Evolutionary conservation across 1,140 invertebrate species (phyloP).

Genomic region (Delia radicum): DNA sequence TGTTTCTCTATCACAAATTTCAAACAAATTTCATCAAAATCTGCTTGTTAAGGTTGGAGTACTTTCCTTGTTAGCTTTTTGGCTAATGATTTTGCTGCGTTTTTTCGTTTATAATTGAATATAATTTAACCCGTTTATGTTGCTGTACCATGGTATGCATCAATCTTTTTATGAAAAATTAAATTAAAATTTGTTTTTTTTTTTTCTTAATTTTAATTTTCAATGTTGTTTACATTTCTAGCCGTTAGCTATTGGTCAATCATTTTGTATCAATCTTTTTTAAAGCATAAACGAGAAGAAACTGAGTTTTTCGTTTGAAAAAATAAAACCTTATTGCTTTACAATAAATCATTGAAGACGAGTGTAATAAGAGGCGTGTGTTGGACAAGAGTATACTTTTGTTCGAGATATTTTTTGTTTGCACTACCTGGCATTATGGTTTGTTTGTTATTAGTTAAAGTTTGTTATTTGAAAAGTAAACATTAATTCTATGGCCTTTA

Average conservation of each 20-base stretch:
- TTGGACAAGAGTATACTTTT: not conserved
- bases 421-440: no score
- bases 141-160: not conserved
- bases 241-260: conserved; percentile 19
- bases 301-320: not conserved
- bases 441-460: no score
- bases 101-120: conserved; percentile 8
- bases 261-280: conserved; percentile 5
- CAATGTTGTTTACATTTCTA: conserved; percentile 21
- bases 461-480: not conserved
- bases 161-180: not conserved
- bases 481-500: not conserved
- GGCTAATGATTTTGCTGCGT: not conserved
- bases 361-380: not conserved
- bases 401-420: no score
- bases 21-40: no score
- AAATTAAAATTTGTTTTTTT: not conserved
- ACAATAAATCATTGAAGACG: not conserved
- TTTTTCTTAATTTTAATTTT: not conserved
- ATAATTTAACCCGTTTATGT: conserved; percentile 17
- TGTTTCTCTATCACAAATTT: no score
- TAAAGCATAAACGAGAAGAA: not conserved
- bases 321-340: conserved; percentile 10
- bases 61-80: no score
- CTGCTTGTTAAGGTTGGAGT: no score